Conservation (phyloP, 2,113 vertebrate species). For the Muscicapa adusta region DNA sequence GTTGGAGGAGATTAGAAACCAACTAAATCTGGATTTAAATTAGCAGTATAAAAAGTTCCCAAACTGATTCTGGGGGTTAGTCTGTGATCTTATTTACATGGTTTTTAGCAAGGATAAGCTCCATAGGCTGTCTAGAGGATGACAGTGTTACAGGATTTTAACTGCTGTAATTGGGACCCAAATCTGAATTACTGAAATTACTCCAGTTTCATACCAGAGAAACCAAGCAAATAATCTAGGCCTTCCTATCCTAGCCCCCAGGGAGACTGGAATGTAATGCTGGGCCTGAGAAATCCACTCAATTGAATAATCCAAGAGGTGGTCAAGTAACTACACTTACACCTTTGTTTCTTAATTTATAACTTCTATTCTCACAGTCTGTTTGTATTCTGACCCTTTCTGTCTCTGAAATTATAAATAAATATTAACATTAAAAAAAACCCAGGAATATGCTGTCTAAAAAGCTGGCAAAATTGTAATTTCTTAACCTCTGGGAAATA, state of each 20-base stretch:
- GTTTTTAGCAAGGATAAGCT: background rate
- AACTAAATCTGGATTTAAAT: conserved; percentile 10
- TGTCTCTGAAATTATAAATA: background rate
- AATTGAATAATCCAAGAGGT: background rate
- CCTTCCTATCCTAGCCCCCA: background rate
- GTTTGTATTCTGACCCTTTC: background rate
- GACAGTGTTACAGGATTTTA: background rate
- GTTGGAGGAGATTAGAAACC: background rate
- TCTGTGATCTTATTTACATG: background rate
- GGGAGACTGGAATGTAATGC: background rate
- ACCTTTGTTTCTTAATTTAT: background rate
- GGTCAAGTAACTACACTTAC: background rate
- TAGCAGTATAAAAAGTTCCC: background rate
- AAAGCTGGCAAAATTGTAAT: background rate
- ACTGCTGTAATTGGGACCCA: background rate
- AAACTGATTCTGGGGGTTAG: background rate
- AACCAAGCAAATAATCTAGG: background rate
- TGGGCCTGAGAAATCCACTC: background rate
- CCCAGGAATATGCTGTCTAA: background rate
- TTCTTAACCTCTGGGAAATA: background rate
- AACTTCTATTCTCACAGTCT: background rate
- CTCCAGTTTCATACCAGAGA: background rate
- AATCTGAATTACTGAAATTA: background rate
- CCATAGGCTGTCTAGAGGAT: background rate
- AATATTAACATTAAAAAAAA: too few relatives aligned